These are phyloP conservation scores for Coregonus suidteri DNA, from an alignment of 2,797 vertebrate genomes.

Conservation along the genomic window DNA sequence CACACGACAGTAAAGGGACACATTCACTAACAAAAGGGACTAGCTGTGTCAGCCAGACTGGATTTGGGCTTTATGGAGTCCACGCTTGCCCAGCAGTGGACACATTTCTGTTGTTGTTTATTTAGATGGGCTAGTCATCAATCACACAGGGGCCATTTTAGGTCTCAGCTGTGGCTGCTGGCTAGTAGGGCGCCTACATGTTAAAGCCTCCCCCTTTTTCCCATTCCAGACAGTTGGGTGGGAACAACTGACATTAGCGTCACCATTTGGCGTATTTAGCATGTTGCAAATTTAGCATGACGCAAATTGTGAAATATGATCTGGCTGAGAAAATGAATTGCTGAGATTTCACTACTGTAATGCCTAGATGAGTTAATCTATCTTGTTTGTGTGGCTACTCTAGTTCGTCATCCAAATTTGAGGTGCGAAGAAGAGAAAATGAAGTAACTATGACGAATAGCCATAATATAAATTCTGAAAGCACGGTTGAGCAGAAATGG, in stretches of 20 bases:
- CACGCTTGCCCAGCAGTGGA: not conserved
- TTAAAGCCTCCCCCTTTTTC: not conserved
- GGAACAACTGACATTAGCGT: not conserved
- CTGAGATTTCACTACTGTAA: not conserved
- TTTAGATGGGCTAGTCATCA: not conserved
- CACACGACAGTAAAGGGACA: no score
- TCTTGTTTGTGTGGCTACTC: not conserved
- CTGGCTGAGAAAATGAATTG: not conserved
- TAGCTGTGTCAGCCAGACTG: not conserved
- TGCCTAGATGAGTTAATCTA: not conserved
- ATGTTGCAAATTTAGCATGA: not conserved
- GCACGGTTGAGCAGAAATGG: not conserved
- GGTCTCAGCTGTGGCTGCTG: constrained; percentile 11
- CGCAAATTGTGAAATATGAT: not conserved
- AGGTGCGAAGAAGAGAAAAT: not conserved
- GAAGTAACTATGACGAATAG: not conserved
- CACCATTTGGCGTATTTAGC: not conserved
- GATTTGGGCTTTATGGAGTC: not conserved
- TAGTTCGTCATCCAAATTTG: not conserved
- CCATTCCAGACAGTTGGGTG: not conserved
- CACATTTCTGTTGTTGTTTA: not conserved
- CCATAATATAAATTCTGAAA: not conserved
- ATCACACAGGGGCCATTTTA: not conserved
- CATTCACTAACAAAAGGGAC: not conserved
- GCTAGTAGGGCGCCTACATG: not conserved